Base-by-base conservation (phyloP, 2,888 invertebrate genomes). In the Aplocera efformata region DNA sequence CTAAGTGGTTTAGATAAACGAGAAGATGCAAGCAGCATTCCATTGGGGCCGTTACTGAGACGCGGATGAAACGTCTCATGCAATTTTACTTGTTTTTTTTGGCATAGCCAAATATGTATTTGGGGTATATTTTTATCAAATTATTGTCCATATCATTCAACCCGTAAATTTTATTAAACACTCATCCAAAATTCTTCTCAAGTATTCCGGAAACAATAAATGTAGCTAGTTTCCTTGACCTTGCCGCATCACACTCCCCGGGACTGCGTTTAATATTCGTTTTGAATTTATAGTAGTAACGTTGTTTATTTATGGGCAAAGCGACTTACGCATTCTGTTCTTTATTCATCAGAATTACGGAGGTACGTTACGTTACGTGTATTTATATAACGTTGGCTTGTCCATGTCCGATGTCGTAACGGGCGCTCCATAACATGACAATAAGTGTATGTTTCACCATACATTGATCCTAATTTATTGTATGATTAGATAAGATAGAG, bases 151-250 rank as follows among this genome's bases (percentile, higher is more conserved):
- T 20, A 20, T 20, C 6, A 6, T 20, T 20, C 20, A 6, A 6
- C 6, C 20, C 4, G 20, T 20, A n/a, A n/a, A n/a, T n/a, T n/a
- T 9, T 20, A 30, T 13, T 3, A 13, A 4, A n/a, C 13, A 1
- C 28, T 29, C 8, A 29, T 36, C 9, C 17, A 25, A 21, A 39
- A 39, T 28, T 39, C 32, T 9, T 17, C 13, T 17, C 20, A 7
- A 9, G 20, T 13, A 51, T 47, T 44, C 55, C 58, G 69, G 65
- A 68, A 62, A 63, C 54, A 62, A 60, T 63, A 68, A 67, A 64
- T 54, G 34, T 49, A 42, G 53, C 38, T 45, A 48, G 45, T 65
- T 63, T 60, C 56, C 24, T 38, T 42, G 63, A 54, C 67, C 67
- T 68, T 67, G 64, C 42, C 35, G 27, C 32, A 24, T 22, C 45